Evolutionary conservation across 2,888 invertebrate species (phyloP), one percentile per base, ranked within the genome.

Genomic region (Uloborus plumipes): DNA sequence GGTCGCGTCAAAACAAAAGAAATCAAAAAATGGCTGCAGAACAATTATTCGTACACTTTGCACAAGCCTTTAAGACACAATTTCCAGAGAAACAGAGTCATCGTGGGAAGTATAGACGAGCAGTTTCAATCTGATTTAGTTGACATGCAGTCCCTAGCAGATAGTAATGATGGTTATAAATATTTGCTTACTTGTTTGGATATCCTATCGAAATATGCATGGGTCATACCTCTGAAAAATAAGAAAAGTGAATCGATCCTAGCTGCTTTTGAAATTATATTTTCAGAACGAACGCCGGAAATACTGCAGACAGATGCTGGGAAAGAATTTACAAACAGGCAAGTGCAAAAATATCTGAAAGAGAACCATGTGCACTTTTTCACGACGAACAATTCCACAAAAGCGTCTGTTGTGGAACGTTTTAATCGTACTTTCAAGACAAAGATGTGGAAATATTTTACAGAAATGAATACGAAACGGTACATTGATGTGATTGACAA

Each of bases 381-480:
- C 51, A 86, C 85, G 3, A 86, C 87, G 0, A 76, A 86, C 11
- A 86, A 87, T 83, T 85, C 87, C 53, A 85, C 86, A 9, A 88
- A 89, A 84, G 87, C 87, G 1, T 82, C 85, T 3, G 81, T 88
- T 4, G 86, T 87, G 1, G n/a, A n/a, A n/a, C n/a, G n/a, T n/a
- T n/a, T n/a, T n/a, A n/a, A n/a, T n/a, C n/a, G n/a, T n/a, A n/a
- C 88, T 58, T 47, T 39, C 51, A 67, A 55, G 66, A n/a, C n/a
- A n/a, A n/a, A n/a, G n/a, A n/a, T n/a, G n/a, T n/a, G n/a, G n/a
- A n/a, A n/a, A n/a, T n/a, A 75, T 66, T 75, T 75, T 20, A 75
- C 73, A 0, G 64, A 62, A 49, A 51, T 16, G 9, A 73, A 73
- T 51, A 73, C 64, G 15, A 20, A 20, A 0, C 2, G 31, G 7